Conservation (phyloP, 2,797 vertebrate genomes). For the Propithecus deckenii region DNA sequence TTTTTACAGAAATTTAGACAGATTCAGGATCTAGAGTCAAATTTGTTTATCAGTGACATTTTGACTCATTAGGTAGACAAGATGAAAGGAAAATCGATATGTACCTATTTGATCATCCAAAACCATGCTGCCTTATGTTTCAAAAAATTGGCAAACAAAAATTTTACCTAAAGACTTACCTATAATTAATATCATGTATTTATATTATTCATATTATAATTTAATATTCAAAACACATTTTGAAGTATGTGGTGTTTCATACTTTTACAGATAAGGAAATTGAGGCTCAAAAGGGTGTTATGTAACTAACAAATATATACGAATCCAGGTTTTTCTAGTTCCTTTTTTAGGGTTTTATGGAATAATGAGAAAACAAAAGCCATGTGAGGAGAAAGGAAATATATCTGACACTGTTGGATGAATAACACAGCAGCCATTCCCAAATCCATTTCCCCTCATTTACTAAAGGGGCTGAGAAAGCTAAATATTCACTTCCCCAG, state of each 20-base stretch:
- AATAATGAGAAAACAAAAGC: background rate
- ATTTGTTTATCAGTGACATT: background rate
- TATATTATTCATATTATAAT: slow-evolving; percentile 4
- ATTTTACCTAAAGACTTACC: background rate
- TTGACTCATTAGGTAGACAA: background rate
- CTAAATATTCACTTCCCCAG: background rate
- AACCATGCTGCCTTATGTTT: background rate
- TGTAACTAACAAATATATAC: background rate
- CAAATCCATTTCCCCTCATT: background rate
- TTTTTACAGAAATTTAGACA: background rate
- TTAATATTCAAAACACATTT: background rate
- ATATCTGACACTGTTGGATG: background rate
- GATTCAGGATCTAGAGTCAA: background rate
- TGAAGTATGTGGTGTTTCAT: background rate
- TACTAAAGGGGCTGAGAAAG: background rate
- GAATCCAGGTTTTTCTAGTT: background rate
- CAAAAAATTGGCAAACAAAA: background rate
- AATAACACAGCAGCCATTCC: background rate
- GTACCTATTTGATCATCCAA: background rate
- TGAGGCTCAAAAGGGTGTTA: background rate
- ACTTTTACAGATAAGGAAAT: background rate
- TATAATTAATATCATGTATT: background rate
- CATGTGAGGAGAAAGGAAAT: background rate
- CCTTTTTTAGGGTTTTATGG: background rate
- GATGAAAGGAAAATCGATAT: background rate